Evolutionary conservation across 2,888 invertebrate genomes (phyloP), one percentile per base, ranked within the genome.

Genomic region (Entomobrya proxima): DNA sequence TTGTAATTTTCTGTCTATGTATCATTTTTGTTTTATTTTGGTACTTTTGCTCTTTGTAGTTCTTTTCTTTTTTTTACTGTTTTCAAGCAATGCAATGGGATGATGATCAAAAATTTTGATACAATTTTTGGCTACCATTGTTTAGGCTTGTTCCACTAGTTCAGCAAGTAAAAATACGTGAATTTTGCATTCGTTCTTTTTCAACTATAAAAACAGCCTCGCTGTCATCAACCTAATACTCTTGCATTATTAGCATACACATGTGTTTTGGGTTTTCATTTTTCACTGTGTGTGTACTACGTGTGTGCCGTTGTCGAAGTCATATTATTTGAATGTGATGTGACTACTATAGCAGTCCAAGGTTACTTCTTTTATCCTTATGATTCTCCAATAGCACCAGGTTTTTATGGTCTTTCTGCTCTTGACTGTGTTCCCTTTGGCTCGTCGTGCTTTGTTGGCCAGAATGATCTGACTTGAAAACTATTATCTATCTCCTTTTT

Each of bases 331-430:
- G 67, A 67, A 79, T 67, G 79, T 69, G 80, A 69, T 80, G 80
- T 32, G 80, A 80, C 67, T 78, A 67, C 67, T 24, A 44, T 30
- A 67, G 32, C 44, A 72, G 80, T 80, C 80, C 80, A 80, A 80
- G 80, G 80, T 72, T 80, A 80, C 55, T 35, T 52, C 79, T 32
- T 13, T 40, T 72, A 52, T 40, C 58, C 69, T 35, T 30, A 64
- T 52, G 64, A 64, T 79, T 72, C 40, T 72, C 40, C n/a, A n/a
- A n/a, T 47, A 30, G 24, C 47, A 13, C 7, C 47, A 27, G 18
- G 24, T 77, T 80, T 80, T 80, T 80, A 80, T 80, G 72, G 72
- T 47, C 55, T 69, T 80, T 69, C 55, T 80, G 72, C 55, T 52
- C 52, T 40, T 69, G 27, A 24, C 50, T 76, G 55, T 58, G 35